These are phyloP conservation scores for Myotis daubentonii DNA, from an alignment of 2,797 vertebrate genomes.

Conservation along the genomic window DNA sequence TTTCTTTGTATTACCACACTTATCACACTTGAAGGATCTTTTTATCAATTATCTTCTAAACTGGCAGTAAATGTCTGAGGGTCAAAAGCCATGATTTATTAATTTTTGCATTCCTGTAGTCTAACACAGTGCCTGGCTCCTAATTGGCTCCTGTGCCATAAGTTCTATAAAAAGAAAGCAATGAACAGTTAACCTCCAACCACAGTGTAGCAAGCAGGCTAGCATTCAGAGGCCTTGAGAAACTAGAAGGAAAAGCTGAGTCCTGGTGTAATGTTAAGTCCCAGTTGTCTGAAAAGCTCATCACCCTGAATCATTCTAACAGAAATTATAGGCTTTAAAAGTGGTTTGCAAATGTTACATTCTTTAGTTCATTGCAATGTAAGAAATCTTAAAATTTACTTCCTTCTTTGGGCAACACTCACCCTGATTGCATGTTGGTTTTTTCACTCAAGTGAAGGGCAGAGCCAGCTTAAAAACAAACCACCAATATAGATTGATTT, in stretches of 20 bases:
- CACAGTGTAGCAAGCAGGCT: neutral
- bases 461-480: conserved; percentile 65
- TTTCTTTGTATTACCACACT: neutral
- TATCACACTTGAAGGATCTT: neutral
- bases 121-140: neutral
- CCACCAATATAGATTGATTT: conserved; percentile 51
- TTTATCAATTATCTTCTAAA: neutral
- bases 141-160: neutral
- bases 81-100: neutral
- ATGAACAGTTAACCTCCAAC: neutral
- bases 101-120: neutral
- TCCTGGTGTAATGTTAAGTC: neutral
- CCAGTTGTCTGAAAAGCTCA: neutral
- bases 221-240: neutral
- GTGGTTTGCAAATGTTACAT: neutral
- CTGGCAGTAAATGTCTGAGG: neutral
- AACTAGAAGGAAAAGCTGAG: neutral
- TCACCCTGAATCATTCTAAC: neutral
- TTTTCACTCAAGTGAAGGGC: conserved; percentile 37
- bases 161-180: neutral
- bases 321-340: conserved; percentile 59
- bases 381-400: conserved; percentile 31
- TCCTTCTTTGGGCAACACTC: neutral
- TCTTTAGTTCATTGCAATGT: conserved; percentile 49
- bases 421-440: conserved; percentile 35